These are phyloP conservation scores for Colinus virginianus DNA, from an alignment of 2,113 vertebrate genomes.

Conservation along the genomic window DNA sequence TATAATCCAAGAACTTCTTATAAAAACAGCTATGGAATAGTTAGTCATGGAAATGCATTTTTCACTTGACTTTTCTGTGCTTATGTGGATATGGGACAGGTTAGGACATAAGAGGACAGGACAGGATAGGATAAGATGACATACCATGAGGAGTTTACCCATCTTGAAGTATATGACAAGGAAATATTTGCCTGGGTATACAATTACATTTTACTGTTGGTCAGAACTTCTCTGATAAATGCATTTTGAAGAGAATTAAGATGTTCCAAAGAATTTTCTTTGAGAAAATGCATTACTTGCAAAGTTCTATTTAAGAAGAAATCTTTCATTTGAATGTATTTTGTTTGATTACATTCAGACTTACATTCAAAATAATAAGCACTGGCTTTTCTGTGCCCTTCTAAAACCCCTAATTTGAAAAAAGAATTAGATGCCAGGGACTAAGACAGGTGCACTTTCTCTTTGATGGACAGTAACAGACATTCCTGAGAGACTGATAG, in stretches of 20 bases:
- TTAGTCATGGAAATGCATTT: neutral
- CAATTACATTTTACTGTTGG: neutral
- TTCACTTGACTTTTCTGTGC: neutral
- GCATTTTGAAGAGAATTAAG: neutral
- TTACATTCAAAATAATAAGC: neutral
- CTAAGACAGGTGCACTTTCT: neutral
- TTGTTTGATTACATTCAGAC: neutral
- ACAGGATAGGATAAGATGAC: neutral
- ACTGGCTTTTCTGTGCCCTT: neutral
- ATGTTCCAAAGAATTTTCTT: neutral
- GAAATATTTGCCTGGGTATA: neutral
- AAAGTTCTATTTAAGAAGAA: neutral
- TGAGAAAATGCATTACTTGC: neutral
- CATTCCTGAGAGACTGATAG: neutral
- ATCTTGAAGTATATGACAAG: neutral
- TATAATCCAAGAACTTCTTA: neutral
- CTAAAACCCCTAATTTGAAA: conserved; percentile 5
- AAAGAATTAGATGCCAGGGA: neutral
- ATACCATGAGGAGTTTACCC: neutral
- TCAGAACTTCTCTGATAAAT: neutral
- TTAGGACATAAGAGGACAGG: neutral
- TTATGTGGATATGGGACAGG: neutral
- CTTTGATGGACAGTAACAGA: neutral
- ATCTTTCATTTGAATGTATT: neutral
- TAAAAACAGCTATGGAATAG: neutral